phyloP scores from a whole-genome alignment of 2,797 vertebrate genomes.

The Nyctibius grandis region DNA sequence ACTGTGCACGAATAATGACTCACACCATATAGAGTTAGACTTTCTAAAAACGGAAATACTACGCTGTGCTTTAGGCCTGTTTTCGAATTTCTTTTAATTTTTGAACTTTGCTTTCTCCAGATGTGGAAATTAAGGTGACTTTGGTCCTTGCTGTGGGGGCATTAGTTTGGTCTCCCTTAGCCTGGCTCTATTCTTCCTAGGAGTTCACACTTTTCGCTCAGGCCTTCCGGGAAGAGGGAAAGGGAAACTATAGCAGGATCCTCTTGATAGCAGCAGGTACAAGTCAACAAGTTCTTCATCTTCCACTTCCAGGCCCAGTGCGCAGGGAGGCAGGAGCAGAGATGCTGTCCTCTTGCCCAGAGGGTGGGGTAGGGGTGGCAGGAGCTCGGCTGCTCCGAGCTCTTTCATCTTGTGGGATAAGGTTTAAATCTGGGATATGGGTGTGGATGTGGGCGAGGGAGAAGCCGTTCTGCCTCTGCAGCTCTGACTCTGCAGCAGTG shows the following conservation, averaged over 20 bases:
- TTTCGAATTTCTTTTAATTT: background rate
- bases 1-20: background rate
- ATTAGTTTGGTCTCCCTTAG: background rate
- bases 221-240: background rate
- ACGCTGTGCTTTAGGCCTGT: background rate
- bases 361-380: background rate
- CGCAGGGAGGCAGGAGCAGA: background rate
- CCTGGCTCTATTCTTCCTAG: background rate
- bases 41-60: background rate
- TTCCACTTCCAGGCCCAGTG: background rate
- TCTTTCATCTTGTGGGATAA: background rate
- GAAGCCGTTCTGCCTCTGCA: background rate
- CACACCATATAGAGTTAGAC: rapidly evolving
- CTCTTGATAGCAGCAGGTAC: background rate
- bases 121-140: background rate
- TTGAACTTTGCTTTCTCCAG: background rate
- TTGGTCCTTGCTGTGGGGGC: background rate
- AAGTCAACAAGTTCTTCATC: background rate
- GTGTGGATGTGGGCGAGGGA: background rate
- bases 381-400: rapidly evolving
- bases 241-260: background rate
- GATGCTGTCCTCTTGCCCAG: background rate
- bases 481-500: background rate
- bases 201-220: background rate
- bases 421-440: background rate